Conservation (phyloP, 2,113 vertebrate genomes). For the Sceloporus tristichus region DNA sequence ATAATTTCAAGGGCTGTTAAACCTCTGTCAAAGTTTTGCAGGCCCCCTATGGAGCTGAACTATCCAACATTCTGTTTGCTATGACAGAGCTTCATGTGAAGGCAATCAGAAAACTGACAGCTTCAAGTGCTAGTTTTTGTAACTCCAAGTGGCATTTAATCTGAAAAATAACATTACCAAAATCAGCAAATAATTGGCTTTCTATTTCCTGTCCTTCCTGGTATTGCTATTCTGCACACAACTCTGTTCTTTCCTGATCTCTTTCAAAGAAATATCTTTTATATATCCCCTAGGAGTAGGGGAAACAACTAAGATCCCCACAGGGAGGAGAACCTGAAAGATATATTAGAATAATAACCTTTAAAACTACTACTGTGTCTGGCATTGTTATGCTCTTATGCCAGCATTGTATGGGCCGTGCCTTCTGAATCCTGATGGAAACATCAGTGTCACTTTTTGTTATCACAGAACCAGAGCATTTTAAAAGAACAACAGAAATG, state of each 20-base stretch:
- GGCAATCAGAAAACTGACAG: slow-evolving; percentile 79
- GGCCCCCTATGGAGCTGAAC: slow-evolving; percentile 81
- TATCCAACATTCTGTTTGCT: slow-evolving; percentile 82
- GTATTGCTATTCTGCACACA: slow-evolving; percentile 55
- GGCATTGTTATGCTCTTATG: not conserved
- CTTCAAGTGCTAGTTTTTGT: slow-evolving; percentile 76
- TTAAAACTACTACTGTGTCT: not conserved
- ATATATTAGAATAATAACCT: slow-evolving; percentile 22
- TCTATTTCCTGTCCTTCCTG: slow-evolving; percentile 69
- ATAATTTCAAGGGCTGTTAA: slow-evolving; percentile 89
- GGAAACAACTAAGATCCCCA: not conserved
- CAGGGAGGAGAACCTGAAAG: slow-evolving; percentile 9
- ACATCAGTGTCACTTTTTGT: not conserved
- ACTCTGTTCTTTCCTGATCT: slow-evolving; percentile 51
- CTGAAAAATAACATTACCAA: slow-evolving; percentile 81
- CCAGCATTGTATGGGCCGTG: too few species aligned
- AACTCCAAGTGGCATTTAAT: slow-evolving; percentile 83
- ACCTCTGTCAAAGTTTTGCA: slow-evolving; percentile 85
- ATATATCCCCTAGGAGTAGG: not conserved
- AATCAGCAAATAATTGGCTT: slow-evolving; percentile 82
- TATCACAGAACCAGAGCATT: not conserved
- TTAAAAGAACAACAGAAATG: not conserved
- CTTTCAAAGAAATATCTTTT: slow-evolving; percentile 45
- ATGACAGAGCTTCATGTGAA: slow-evolving; percentile 82
- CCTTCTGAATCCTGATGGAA: not conserved